Percentiles rank a stretch among this genome's conserved stretches.
Conservation (phyloP, 2,113 vertebrate species). For the Mormoops blainvillei region DNA sequence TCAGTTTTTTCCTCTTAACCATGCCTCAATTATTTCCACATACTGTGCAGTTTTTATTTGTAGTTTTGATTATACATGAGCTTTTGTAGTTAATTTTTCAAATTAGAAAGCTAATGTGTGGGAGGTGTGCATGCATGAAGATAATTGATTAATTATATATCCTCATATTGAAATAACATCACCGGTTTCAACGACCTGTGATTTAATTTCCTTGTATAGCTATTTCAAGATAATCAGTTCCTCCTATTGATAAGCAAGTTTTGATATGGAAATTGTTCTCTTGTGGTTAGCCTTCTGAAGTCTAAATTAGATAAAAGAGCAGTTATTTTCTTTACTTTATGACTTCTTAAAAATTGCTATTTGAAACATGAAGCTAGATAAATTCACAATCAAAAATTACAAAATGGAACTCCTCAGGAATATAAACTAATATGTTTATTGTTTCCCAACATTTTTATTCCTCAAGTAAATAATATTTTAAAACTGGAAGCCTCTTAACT, state of each 20-base stretch:
- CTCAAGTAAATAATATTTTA: conserved; percentile 11
- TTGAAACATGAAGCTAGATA: neutral
- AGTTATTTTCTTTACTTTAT: conserved; percentile 25
- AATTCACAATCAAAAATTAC: conserved; percentile 21
- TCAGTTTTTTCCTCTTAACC: conserved; percentile 5
- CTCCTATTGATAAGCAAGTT: conserved; percentile 4
- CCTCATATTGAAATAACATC: neutral
- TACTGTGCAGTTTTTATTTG: conserved; percentile 14
- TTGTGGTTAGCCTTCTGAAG: neutral
- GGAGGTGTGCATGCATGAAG: neutral
- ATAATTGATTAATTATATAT: conserved; percentile 18
- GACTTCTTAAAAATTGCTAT: neutral
- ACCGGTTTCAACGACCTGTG: conserved; percentile 10
- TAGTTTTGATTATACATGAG: neutral
- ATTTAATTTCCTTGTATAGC: neutral
- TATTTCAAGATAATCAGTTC: conserved; percentile 7
- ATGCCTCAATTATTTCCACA: conserved; percentile 13
- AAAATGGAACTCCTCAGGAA: conserved; percentile 10
- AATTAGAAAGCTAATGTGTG: conserved; percentile 7
- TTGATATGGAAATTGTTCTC: neutral
- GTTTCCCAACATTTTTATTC: conserved; percentile 12
- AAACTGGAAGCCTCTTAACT: neutral
- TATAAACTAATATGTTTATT: neutral
- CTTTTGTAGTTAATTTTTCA: neutral
- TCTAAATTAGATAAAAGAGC: conserved; percentile 30